Conservation (phyloP, 2,888 invertebrate genomes). For the Polymixis lichenea region DNA sequence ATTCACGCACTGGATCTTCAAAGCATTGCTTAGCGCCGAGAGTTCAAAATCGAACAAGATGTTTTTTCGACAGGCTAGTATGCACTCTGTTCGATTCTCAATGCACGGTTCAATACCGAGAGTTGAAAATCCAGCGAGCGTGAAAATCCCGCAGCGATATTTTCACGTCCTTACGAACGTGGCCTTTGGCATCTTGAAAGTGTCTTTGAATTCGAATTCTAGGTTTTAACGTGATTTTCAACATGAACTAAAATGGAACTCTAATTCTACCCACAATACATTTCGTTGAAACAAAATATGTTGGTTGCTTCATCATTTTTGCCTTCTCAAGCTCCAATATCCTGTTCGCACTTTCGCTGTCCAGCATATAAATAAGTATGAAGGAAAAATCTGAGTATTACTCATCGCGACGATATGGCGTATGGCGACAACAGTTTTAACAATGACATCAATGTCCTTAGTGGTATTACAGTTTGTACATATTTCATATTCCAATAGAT, state of each 20-base stretch:
- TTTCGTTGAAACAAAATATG: background rate
- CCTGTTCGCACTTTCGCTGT: constrained; percentile 56
- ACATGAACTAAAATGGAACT: background rate
- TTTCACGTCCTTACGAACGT: too few species aligned
- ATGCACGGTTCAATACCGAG: too few species aligned
- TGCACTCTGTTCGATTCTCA: too few species aligned
- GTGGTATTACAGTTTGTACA: background rate
- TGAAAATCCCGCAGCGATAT: too few species aligned
- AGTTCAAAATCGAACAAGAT: too few species aligned
- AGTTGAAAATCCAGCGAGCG: too few species aligned
- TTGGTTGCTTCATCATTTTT: constrained; percentile 39
- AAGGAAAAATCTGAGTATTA: constrained; percentile 50
- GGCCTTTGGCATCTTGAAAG: background rate
- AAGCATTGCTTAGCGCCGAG: too few species aligned
- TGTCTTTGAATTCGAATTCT: background rate
- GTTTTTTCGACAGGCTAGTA: too few species aligned
- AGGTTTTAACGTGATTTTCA: background rate
- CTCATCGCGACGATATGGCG: constrained; percentile 27
- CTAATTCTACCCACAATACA: background rate
- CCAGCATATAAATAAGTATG: constrained; percentile 52
- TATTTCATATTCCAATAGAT: background rate
- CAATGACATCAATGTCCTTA: constrained; percentile 18
- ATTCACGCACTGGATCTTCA: too few species aligned
- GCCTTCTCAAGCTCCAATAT: constrained; percentile 30
- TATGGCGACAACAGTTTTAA: constrained; percentile 11